Percentiles rank a stretch among this genome's conserved stretches.
Conservation (phyloP, 1,140 invertebrate genomes). For the Triops cancriformis region DNA sequence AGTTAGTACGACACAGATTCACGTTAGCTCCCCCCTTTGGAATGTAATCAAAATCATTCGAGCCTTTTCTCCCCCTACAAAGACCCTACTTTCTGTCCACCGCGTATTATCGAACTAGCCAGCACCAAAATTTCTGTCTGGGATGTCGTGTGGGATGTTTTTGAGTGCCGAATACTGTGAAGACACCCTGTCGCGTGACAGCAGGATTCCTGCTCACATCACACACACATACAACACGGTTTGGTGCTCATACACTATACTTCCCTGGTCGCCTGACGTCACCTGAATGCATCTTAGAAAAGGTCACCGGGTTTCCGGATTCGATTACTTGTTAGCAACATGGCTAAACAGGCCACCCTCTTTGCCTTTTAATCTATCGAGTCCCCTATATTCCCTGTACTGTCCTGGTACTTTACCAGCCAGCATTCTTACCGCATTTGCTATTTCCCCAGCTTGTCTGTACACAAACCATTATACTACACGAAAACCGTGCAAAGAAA, state of each 20-base stretch:
- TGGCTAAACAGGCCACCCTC: background rate
- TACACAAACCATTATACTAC: background rate
- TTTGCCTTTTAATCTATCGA: background rate
- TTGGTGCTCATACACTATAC: background rate
- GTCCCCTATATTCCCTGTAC: background rate
- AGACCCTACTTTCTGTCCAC: background rate
- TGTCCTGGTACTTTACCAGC: background rate
- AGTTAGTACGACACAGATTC: background rate
- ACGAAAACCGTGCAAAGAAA: background rate
- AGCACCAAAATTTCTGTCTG: background rate
- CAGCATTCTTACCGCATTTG: background rate
- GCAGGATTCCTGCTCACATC: background rate
- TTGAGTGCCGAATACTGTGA: background rate
- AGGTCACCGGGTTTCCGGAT: background rate
- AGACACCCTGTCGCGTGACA: background rate
- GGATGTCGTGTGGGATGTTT: background rate
- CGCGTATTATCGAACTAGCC: background rate
- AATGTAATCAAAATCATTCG: background rate
- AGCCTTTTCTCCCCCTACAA: background rate
- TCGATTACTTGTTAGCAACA: conserved; percentile 6
- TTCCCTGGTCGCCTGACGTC: background rate
- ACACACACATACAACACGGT: background rate
- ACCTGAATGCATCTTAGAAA: conserved; percentile 12
- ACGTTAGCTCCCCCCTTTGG: background rate
- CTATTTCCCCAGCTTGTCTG: background rate